Conservation (phyloP, 2,797 vertebrate genomes). For the Smutsia temminckii region DNA sequence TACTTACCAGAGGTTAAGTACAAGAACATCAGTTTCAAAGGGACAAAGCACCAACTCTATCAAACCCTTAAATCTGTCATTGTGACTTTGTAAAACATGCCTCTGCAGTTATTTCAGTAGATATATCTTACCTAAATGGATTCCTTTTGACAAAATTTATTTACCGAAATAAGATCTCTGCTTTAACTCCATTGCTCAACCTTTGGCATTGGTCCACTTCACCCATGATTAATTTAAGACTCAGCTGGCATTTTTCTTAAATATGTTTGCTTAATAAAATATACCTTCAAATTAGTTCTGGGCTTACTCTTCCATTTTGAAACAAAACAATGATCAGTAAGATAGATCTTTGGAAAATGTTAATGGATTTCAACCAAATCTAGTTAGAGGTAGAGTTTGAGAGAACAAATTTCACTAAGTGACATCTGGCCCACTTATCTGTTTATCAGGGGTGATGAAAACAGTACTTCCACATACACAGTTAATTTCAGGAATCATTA, state of each 20-base stretch:
- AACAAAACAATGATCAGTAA: conserved; percentile 37
- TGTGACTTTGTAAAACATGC: conserved; percentile 57
- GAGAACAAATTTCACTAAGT: conserved; percentile 16
- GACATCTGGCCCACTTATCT: background rate
- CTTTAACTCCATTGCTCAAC: conserved; percentile 53
- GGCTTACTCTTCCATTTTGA: conserved; percentile 37
- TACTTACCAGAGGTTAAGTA: conserved; percentile 42
- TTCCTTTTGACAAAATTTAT: conserved; percentile 58
- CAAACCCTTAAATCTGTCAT: conserved; percentile 58
- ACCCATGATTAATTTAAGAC: conserved; percentile 57
- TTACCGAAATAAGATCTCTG: conserved; percentile 57
- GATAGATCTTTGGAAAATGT: conserved; percentile 37
- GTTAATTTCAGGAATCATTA: conserved; percentile 38
- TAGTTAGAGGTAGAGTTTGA: conserved; percentile 26
- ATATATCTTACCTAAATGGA: conserved; percentile 41
- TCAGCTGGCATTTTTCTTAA: conserved; percentile 44
- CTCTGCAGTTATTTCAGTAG: conserved; percentile 18
- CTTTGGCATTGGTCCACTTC: conserved; percentile 51
- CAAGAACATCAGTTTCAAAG: conserved; percentile 61
- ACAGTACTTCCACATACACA: background rate
- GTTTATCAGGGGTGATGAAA: conserved; percentile 29
- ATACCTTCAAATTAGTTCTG: conserved; percentile 25
- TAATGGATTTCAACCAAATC: conserved; percentile 53
- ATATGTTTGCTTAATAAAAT: conserved; percentile 54
- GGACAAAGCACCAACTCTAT: conserved; percentile 48